Evolutionary conservation across 2,888 invertebrate genomes (phyloP), one percentile per base, ranked within the genome.

Genomic region (Amphipyra berbera): DNA sequence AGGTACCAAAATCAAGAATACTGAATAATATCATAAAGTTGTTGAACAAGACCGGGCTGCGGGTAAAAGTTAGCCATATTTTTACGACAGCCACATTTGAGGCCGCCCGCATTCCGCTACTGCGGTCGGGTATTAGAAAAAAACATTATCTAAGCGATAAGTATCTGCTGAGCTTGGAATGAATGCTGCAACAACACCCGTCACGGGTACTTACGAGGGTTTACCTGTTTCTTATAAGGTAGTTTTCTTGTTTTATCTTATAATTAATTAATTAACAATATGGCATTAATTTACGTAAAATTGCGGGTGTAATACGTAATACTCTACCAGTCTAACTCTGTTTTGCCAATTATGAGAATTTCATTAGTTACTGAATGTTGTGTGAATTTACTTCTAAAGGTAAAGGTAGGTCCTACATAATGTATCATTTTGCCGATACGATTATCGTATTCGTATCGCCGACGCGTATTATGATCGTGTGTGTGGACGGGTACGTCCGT

Each of bases 91-190:
- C 57, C 33, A 60, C 44, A 57, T 46, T 60, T 68, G 74, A 78
- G 78, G 78, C 64, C 79, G 60, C 55, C 79, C 61, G 68, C 78
- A 78, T 79, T 78, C 78, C 73, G 46, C 56, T 68, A 42, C 65
- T 55, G 74, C 66, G 62, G 64, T 57, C 40, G 45, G 37, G 45
- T 57, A 45, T 61, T 68, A 75, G 66, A 77, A 78, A 75, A n/a
- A 72, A 73, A 79, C 59, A 73, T 67, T 62, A 68, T 70, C 61
- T 67, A 44, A 53, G 53, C 61, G 56, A 71, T 57, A 66, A 66
- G 38, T 66, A 65, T 69, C 65, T 49, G 53, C 58, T 37, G 58
- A 27, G 41, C 40, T 13, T 57, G 55, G 56, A 61, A 68, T 76
- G 68, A 72, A 60, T 67, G 66, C 50, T 58, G 70, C 70, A 59